Evolutionary conservation across 1,140 invertebrate species (phyloP).

Genomic region (Nasonia vitripennis): DNA sequence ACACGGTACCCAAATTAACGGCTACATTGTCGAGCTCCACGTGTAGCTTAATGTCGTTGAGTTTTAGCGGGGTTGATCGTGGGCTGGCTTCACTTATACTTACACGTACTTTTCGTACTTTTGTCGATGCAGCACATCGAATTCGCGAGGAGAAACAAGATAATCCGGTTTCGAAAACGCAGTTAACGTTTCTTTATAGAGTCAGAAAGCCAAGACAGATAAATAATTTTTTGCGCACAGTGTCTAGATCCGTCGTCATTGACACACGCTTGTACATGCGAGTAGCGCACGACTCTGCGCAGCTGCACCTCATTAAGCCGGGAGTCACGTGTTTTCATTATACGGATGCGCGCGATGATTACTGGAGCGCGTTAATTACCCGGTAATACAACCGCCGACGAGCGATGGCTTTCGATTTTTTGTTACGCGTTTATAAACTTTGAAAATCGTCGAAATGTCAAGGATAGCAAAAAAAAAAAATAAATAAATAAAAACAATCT

Average conservation of each 20-base stretch:
- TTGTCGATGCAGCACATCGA: too few species aligned
- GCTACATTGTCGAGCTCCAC: not conserved
- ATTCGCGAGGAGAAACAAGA: too few species aligned
- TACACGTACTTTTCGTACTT: too few species aligned
- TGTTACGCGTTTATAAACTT: too few species aligned
- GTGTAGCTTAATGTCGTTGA: too few species aligned
- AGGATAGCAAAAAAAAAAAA: too few species aligned
- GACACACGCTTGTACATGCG: slow-evolving; percentile 6
- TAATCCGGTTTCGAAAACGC: not conserved
- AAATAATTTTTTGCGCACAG: not conserved
- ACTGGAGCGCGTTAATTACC: slow-evolving; percentile 11
- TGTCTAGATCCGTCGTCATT: not conserved
- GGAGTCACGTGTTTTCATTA: slow-evolving; percentile 14
- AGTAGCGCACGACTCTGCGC: not conserved
- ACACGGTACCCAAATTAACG: not conserved
- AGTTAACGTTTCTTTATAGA: not conserved
- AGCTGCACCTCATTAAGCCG: not conserved
- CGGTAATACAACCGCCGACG: not conserved
- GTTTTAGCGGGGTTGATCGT: too few species aligned
- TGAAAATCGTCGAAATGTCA: too few species aligned
- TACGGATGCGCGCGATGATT: not conserved
- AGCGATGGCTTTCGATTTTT: too few species aligned
- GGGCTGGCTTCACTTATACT: too few species aligned
- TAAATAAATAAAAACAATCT: too few species aligned
- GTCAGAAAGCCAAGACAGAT: not conserved